These are phyloP conservation scores for Rhea pennata DNA, from an alignment of 2,113 vertebrate species.

Conservation along the genomic window DNA sequence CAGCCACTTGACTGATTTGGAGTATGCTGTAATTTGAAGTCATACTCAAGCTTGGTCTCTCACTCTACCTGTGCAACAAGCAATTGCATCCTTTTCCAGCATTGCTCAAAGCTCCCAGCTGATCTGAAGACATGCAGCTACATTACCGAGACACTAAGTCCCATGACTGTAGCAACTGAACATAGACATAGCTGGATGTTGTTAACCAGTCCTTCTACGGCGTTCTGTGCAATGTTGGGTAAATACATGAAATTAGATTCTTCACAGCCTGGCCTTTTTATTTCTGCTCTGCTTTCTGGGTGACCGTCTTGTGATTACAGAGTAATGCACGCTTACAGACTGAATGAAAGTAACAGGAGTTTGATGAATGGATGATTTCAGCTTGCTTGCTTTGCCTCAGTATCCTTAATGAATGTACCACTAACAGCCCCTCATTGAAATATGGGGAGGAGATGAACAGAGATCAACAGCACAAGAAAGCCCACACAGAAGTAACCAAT, in stretches of 20 bases:
- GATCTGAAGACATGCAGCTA: neutral
- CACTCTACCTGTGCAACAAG: accelerated
- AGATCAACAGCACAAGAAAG: slow-evolving; percentile 1
- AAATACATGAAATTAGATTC: neutral
- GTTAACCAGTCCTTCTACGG: neutral
- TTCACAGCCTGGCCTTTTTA: neutral
- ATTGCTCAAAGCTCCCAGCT: neutral
- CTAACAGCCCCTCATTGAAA: neutral
- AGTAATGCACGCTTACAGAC: neutral
- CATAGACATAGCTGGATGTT: neutral
- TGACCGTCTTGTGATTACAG: neutral
- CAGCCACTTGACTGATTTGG: no score
- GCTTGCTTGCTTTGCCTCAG: neutral
- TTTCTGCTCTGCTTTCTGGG: neutral
- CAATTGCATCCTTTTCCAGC: neutral
- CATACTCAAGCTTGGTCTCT: neutral
- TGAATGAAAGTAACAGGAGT: neutral
- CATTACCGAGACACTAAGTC: neutral
- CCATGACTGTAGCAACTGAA: neutral
- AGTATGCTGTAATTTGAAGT: neutral
- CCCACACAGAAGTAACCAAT: slow-evolving; percentile 30
- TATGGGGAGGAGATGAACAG: neutral
- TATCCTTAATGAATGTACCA: neutral
- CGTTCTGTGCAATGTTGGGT: accelerated
- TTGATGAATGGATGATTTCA: neutral